Base-by-base conservation (phyloP, 53 echinoderm and acorn worm genomes). In the Echinometra lucunter region DNA sequence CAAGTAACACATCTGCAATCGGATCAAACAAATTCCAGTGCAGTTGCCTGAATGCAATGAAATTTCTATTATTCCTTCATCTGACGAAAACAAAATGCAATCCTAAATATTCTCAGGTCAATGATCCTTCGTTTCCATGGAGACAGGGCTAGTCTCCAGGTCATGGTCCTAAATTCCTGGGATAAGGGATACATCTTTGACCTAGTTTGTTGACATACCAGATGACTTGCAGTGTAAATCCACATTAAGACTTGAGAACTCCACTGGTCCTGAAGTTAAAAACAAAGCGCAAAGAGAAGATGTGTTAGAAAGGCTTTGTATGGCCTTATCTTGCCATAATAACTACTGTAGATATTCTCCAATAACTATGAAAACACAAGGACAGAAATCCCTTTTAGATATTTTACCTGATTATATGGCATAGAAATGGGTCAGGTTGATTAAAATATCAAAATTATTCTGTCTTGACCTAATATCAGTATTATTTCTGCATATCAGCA, bases 121-220 rank as follows among this genome's bases (percentile, higher is more conserved):
- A 7, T 15, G 38, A 69, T 69, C 23, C 78, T 42, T 42, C 42
- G 78, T 78, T 78, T 78, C 78, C 78, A 78, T 78, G 78, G 78
- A 78, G 42, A 78, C 42, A 19, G 42, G 42, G 42, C 78, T 78
- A 78, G 63, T 63, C 63, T 63, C 63, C 58, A 15, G 78, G 78
- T 78, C 78, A 78, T 17, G 78, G 78, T 78, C 78, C 5, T 9
- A 67, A 28, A 30, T 28, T 34, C 42, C 6, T 78, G 78, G 78
- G 42, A 78, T 78, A n/a, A n/a, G n/a, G n/a, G n/a, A n/a, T 78
- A 78, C 78, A 78, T 78, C 78, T 78, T 40, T 78, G 42, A 78
- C 78, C 78, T 21, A 78, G 42, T 78, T n/a, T 78, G 40, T 75
- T 13, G 5, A 40, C 17, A 75, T 38, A 38, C 75, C 75, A 37